Evolutionary conservation across 1,140 invertebrate genomes (phyloP).

Genomic region (Rhyacophila brunnea): DNA sequence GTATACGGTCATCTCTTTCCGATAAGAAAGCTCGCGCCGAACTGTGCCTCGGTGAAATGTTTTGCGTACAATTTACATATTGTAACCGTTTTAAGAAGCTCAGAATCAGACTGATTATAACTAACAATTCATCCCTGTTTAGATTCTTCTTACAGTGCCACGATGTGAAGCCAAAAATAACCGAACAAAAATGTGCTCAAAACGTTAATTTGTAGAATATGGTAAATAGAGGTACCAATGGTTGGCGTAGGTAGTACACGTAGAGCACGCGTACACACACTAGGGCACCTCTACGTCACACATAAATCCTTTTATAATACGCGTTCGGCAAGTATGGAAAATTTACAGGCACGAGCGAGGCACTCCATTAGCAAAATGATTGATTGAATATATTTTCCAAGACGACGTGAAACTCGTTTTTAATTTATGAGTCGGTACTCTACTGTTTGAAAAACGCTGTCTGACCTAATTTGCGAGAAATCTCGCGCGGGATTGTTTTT

Average conservation of each 20-base stretch:
- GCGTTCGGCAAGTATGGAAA: slow-evolving; percentile 22
- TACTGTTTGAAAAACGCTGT: slow-evolving; percentile 25
- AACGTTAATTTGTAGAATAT: no score
- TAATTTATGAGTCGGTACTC: slow-evolving; percentile 26
- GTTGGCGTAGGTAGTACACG: background rate
- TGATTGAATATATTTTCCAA: slow-evolving; percentile 29
- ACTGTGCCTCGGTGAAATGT: no score
- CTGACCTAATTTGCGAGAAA: slow-evolving; percentile 26
- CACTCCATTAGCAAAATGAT: slow-evolving; percentile 31
- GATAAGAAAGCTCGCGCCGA: no score
- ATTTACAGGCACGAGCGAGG: slow-evolving; percentile 8
- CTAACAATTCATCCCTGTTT: no score
- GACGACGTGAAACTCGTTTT: slow-evolving; percentile 26
- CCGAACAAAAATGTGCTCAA: no score
- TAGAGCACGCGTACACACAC: background rate
- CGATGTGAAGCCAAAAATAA: no score
- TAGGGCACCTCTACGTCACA: background rate
- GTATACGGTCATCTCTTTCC: no score
- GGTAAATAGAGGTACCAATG: background rate
- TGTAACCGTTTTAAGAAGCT: no score
- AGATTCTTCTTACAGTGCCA: no score
- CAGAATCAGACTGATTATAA: no score
- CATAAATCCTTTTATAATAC: slow-evolving; percentile 23
- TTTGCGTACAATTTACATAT: no score
- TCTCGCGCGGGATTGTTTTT: no score